Evolutionary conservation across 2,113 vertebrate species (phyloP).

Genomic region (Hemichromis elongatus): DNA sequence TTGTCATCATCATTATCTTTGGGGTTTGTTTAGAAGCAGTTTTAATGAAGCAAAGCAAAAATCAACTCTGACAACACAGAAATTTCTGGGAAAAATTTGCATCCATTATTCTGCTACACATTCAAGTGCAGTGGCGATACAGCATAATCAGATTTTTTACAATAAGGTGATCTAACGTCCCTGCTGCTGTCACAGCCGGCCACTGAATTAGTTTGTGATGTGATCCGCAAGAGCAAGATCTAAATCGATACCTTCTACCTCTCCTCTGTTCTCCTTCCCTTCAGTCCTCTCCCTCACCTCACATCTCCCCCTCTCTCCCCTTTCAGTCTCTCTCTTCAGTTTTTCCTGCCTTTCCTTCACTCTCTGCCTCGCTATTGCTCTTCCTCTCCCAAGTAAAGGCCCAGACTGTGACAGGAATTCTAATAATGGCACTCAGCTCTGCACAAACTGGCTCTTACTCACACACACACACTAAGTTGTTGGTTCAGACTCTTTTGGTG

Average conservation of each 20-base stretch:
- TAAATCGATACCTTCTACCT: constrained; percentile 56
- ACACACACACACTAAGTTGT: not conserved
- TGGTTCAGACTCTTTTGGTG: not conserved
- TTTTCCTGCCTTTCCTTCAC: not conserved
- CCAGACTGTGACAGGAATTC: constrained; percentile 68
- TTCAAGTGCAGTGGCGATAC: not conserved
- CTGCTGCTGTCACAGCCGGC: constrained; percentile 12
- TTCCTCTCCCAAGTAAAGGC: constrained; percentile 48
- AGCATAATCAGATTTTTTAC: not conserved
- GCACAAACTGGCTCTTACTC: constrained; percentile 20
- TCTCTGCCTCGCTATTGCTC: not conserved
- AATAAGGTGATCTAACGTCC: not conserved
- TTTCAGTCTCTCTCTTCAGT: not conserved
- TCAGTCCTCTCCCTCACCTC: constrained; percentile 14
- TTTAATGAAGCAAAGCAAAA: not conserved
- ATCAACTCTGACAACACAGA: not conserved
- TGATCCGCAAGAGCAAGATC: constrained; percentile 45
- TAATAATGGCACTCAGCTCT: constrained; percentile 44
- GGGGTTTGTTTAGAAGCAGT: not conserved
- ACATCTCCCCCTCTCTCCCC: not conserved
- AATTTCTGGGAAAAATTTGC: not conserved
- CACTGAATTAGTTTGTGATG: constrained; percentile 43
- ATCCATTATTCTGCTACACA: not conserved
- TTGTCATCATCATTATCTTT: not conserved
- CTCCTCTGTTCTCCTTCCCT: constrained; percentile 10